Evolutionary conservation across 2,113 vertebrate species (phyloP).

Genomic region (Craseonycteris thonglongyai): DNA sequence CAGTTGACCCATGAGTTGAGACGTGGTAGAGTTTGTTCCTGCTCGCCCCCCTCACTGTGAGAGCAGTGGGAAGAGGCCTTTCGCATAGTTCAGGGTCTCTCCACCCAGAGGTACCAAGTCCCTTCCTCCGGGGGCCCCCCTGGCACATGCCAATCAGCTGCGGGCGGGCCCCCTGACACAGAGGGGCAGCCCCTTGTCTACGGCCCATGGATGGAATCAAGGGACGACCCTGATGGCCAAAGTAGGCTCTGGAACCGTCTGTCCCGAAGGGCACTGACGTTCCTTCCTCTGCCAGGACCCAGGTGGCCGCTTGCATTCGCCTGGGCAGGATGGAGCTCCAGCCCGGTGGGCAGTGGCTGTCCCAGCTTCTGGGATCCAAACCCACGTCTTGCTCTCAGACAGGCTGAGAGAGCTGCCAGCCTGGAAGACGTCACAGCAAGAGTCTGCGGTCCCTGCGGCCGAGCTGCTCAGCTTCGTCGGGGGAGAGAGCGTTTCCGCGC

Average conservation of each 20-base stretch:
- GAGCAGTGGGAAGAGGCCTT: not conserved
- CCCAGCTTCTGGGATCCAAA: not conserved
- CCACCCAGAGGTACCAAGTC: not conserved
- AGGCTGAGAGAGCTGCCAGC: rapidly evolving
- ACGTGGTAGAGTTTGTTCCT: not conserved
- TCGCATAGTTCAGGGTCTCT: not conserved
- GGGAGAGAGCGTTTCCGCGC: slow-evolving; percentile 80
- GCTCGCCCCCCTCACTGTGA: not conserved
- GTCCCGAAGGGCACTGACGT: not conserved
- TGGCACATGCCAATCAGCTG: not conserved
- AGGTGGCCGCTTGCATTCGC: not conserved
- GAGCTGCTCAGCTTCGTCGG: slow-evolving; percentile 78
- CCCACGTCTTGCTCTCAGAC: not conserved
- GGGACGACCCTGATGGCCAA: not conserved
- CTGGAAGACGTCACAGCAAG: slow-evolving; percentile 71
- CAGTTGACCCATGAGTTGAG: not conserved
- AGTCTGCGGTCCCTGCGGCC: slow-evolving; percentile 78
- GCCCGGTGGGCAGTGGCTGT: not conserved
- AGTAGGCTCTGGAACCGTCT: not conserved
- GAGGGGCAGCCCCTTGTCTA: not conserved
- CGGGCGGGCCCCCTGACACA: rapidly evolving
- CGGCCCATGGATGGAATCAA: not conserved
- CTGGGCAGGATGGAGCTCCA: not conserved
- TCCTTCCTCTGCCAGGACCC: not conserved
- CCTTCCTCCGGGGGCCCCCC: rapidly evolving